These are phyloP conservation scores for Trissoscelio sp. DNA, from an alignment of 2,888 invertebrate genomes.

Conservation along the genomic window DNA sequence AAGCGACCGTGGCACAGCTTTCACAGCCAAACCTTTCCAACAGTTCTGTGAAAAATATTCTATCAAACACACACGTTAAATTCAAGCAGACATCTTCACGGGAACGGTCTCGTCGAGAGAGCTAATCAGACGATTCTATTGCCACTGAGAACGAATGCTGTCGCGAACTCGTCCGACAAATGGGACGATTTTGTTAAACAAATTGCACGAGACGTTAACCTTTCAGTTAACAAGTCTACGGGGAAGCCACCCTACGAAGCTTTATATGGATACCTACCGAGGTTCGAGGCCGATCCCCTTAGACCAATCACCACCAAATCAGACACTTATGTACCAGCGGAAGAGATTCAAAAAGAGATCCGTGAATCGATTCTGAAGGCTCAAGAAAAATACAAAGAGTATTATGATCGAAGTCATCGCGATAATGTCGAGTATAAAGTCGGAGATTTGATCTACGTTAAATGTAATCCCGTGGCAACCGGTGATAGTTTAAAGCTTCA, in stretches of 20 bases:
- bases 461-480: slow-evolving; percentile 14
- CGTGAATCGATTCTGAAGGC: slow-evolving; percentile 26
- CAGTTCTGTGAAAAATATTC: neutral
- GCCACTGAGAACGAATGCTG: too few relatives aligned
- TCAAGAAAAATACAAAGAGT: slow-evolving; percentile 13
- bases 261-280: too few relatives aligned
- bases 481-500: slow-evolving; percentile 36
- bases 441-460: slow-evolving; percentile 9
- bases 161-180: too few relatives aligned
- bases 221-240: neutral
- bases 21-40: neutral
- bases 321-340: neutral
- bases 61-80: too few relatives aligned
- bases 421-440: slow-evolving; percentile 14
- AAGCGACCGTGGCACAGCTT: slow-evolving; percentile 4
- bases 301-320: too few relatives aligned
- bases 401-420: slow-evolving; percentile 29
- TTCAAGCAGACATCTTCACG: slow-evolving; percentile 7
- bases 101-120: slow-evolving; percentile 1
- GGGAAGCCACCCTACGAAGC: too few relatives aligned
- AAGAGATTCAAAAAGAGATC: slow-evolving; percentile 21
- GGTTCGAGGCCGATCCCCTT: neutral
- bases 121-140: neutral
- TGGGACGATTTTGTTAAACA: neutral
- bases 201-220: neutral